These are phyloP conservation scores for Crotalus horridus DNA, from an alignment of 2,113 vertebrate genomes.

Conservation along the genomic window DNA sequence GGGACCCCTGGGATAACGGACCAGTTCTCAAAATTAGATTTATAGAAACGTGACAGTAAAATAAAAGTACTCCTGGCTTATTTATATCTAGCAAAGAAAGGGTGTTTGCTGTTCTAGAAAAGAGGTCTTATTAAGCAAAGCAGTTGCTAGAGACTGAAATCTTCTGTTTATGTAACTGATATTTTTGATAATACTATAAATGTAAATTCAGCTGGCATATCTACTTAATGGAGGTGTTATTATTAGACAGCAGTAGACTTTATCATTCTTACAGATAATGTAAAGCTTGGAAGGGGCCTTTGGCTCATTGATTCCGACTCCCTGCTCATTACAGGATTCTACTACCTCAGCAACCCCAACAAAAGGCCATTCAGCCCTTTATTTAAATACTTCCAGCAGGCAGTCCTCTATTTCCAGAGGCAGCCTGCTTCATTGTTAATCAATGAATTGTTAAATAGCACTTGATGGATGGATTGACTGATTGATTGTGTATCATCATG, in stretches of 20 bases:
- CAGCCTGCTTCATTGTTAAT: background rate
- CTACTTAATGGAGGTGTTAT: background rate
- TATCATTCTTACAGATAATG: background rate
- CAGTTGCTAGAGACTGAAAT: background rate
- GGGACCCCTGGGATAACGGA: background rate
- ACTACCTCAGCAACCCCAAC: background rate
- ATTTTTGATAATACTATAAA: background rate
- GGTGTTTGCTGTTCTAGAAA: slow-evolving; percentile 6
- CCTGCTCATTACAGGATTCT: background rate
- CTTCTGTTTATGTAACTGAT: background rate
- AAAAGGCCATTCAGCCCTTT: background rate
- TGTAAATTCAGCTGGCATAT: background rate
- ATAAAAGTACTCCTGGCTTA: background rate
- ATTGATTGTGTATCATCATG: background rate
- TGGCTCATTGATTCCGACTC: background rate
- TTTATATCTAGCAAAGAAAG: background rate
- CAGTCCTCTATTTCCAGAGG: background rate
- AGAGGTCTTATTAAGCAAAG: slow-evolving; percentile 1
- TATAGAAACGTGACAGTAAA: background rate
- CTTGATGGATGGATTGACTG: background rate
- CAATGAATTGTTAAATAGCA: background rate
- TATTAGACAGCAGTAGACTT: background rate
- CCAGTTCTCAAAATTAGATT: background rate
- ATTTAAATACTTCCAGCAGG: background rate
- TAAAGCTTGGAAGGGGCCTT: background rate